These are phyloP conservation scores for Bubo blakistoni DNA, from an alignment of 2,113 vertebrate species.

Conservation along the genomic window DNA sequence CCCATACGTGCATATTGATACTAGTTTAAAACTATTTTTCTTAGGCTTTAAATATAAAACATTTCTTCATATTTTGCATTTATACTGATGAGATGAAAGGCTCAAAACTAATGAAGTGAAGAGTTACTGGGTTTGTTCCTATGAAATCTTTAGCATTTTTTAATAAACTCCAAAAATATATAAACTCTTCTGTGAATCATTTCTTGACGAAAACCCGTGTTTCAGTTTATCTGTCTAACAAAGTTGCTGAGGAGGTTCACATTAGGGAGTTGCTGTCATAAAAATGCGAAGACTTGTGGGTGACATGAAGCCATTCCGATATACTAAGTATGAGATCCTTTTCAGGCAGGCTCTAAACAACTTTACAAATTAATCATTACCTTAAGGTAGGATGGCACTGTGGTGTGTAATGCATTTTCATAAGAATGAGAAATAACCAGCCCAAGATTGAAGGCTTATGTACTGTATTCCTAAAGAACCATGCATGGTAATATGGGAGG, in stretches of 20 bases:
- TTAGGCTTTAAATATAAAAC: not conserved
- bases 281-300: not conserved
- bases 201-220: not conserved
- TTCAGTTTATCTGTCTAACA: not conserved
- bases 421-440: not conserved
- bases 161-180: not conserved
- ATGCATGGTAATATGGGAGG: not conserved
- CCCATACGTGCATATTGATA: not conserved
- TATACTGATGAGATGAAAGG: not conserved
- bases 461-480: not conserved
- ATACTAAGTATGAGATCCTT: not conserved
- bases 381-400: not conserved
- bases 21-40: not conserved
- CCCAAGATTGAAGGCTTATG: not conserved
- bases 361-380: not conserved
- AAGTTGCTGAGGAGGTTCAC: not conserved
- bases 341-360: not conserved
- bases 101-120: not conserved
- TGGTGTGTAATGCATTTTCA: not conserved
- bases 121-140: not conserved
- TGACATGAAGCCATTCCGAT: not conserved
- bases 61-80: not conserved
- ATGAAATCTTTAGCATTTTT: not conserved
- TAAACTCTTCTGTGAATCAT: not conserved
- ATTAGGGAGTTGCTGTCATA: slow-evolving; percentile 1